Base-by-base conservation (phyloP, 2,888 invertebrate species). In the Phengaris arion region DNA sequence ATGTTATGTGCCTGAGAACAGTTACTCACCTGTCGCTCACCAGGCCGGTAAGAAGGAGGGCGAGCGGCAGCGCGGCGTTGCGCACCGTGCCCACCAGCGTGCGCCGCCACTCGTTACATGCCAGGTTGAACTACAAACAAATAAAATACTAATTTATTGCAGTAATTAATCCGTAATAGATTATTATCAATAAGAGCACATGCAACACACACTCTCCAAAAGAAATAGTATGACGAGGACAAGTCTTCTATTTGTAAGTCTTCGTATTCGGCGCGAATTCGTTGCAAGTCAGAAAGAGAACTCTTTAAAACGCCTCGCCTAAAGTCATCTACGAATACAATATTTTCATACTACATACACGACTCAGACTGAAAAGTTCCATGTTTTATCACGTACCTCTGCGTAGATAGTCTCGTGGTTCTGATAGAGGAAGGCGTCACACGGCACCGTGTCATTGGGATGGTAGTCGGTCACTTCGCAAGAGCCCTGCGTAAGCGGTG, bases 11-110 rank as follows among this genome's bases (percentile, higher is more conserved):
- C 22, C 22, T 22, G 22, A 22, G 22, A 22, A 22, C 22, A 22
- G 22, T 22, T 22, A 22, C 85, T 84, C 57, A 92, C 92, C 84
- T 94, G 86, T 97, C 97, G 2, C 97, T 96, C 70, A 96, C 83
- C 80, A 94, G 94, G 70, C 97, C 97, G 4, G 96, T 95, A 78
- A 96, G 91, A 6, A 96, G 91, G 77, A 96, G 93, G 10, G 96
- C 95, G 78, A 96, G 85, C 76, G 96, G 96, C 83, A 96, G 95
- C 68, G 96, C 96, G 68, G 95, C 84, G 84, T 95, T 96, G 82
- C 96, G 95, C 74, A 96, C 92, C 9, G 96, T 95, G 59, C 97
- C 97, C 75, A 96, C 95, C 85, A 97, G 84, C 0, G 96, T 94
- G 78, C 96, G 91, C 89, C 95, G 95, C 96, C 96, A 97, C 83